Conservation (phyloP, 2,113 vertebrate genomes). For the Fulmarus glacialis region DNA sequence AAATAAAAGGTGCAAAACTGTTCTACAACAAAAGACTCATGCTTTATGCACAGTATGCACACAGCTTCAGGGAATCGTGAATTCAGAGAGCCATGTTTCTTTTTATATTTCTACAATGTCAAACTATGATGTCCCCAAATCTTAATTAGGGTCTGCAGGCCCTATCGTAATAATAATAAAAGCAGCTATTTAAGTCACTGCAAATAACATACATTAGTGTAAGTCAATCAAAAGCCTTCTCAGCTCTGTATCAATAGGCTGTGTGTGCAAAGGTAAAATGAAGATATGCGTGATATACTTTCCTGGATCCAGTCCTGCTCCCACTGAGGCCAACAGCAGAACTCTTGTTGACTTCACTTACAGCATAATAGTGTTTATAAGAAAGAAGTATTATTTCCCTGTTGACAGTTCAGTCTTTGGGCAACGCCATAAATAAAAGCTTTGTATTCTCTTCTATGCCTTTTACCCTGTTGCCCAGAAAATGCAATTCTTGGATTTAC, state of each 20-base stretch:
- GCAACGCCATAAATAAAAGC: slow-evolving; percentile 49
- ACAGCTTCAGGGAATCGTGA: background rate
- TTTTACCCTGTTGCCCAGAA: slow-evolving; percentile 7
- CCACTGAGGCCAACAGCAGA: background rate
- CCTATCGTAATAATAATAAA: background rate
- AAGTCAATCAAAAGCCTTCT: slow-evolving; percentile 1
- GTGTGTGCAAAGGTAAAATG: background rate
- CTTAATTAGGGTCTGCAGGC: slow-evolving; percentile 18
- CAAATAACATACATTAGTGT: background rate
- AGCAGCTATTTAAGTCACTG: slow-evolving; percentile 1
- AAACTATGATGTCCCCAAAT: background rate
- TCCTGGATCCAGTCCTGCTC: background rate
- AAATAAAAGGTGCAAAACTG: slow-evolving; percentile 4
- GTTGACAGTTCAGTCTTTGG: slow-evolving; percentile 44
- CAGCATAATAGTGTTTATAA: slow-evolving; percentile 13
- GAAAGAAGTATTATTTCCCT: slow-evolving; percentile 48
- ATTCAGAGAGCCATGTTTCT: background rate
- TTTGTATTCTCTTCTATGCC: background rate
- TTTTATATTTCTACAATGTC: background rate
- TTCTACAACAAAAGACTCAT: background rate
- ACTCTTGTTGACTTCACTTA: slow-evolving; percentile 35
- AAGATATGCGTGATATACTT: background rate
- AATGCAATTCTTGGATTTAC: slow-evolving; percentile 44
- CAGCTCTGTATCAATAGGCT: background rate
- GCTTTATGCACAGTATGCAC: background rate